These are phyloP conservation scores for Polyommatus iphigenia DNA, from an alignment of 2,888 invertebrate species.

Conservation along the genomic window DNA sequence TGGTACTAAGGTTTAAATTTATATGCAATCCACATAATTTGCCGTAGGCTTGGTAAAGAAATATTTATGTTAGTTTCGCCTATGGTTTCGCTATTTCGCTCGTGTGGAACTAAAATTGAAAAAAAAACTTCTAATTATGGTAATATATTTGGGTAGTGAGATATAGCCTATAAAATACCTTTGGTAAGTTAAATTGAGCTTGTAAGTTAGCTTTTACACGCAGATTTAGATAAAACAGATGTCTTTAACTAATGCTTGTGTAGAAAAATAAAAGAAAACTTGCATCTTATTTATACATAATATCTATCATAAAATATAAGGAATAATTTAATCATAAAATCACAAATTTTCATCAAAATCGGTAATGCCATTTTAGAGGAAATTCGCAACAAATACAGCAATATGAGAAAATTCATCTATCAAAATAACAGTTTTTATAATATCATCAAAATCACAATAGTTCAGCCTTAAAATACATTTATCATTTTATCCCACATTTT, in stretches of 20 bases:
- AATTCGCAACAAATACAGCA: no score
- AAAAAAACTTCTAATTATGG: not conserved
- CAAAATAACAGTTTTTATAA: no score
- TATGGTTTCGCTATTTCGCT: not conserved
- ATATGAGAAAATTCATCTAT: no score
- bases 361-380: no score
- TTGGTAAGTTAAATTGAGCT: not conserved
- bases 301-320: no score
- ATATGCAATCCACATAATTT: slow-evolving; percentile 1
- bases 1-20: slow-evolving; percentile 19
- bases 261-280: no score
- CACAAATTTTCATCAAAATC: no score
- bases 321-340: no score
- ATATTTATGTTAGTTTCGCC: not conserved
- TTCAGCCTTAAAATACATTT: not conserved
- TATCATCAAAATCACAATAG: not conserved
- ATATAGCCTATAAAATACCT: not conserved
- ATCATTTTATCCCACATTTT: not conserved
- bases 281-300: no score
- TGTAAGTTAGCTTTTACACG: no score
- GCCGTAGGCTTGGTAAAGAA: not conserved
- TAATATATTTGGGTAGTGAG: not conserved
- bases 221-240: no score
- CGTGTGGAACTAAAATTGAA: not conserved
- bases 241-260: no score